Conservation (phyloP, 2,797 vertebrate species). For the Danio tinwini region DNA sequence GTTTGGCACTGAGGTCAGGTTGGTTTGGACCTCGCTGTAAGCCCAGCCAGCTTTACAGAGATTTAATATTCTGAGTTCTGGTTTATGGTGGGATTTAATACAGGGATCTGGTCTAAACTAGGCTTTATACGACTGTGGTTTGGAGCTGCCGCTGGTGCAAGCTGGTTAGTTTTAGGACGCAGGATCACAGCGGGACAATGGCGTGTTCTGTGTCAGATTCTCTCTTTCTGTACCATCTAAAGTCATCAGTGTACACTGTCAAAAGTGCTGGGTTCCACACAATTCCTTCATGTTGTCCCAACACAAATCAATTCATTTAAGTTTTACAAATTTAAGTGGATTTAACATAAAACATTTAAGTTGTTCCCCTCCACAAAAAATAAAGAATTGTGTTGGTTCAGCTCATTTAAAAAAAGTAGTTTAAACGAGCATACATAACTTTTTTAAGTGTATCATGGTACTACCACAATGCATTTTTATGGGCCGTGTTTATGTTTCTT, state of each 20-base stretch:
- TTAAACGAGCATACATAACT: too few species aligned
- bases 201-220: conserved; percentile 22
- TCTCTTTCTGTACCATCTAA: neutral
- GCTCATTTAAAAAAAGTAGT: too few species aligned
- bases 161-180: conserved; percentile 9
- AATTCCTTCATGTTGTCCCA: too few species aligned
- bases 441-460: too few species aligned
- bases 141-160: neutral
- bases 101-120: conserved; percentile 27
- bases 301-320: too few species aligned
- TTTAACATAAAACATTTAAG: too few species aligned
- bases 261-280: too few species aligned
- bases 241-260: neutral
- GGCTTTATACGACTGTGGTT: conserved; percentile 25
- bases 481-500: neutral
- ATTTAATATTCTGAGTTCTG: conserved; percentile 17
- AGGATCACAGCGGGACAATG: neutral
- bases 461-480: neutral
- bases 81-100: conserved; percentile 37
- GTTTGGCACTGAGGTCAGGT: neutral
- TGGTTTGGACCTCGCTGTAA: neutral
- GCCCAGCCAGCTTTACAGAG: conserved; percentile 17
- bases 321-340: too few species aligned
- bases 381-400: too few species aligned
- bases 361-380: too few species aligned